Evolutionary conservation across 2,113 vertebrate species (phyloP), one percentile per base, ranked within the genome.

Genomic region (Nansenia antarctica): DNA sequence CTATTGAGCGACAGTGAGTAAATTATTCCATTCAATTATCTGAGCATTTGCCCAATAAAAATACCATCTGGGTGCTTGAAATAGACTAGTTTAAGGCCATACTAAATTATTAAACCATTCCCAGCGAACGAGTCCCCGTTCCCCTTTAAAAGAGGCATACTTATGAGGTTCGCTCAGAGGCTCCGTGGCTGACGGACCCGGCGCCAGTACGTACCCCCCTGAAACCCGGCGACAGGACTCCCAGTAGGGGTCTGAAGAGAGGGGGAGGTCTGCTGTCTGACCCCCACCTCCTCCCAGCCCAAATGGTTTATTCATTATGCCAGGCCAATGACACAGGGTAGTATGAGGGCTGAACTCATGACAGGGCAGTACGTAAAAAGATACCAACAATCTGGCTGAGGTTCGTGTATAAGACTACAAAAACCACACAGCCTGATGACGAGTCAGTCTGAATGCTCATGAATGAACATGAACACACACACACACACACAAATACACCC

Each of bases 21-120:
- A 92, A 89, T 87, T 87, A 89, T 87, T 90, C 88, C 82, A 85
- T 88, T 90, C 85, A 88, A 89, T 90, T 87, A 87, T 89, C 79
- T 65, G 70, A 83, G 80, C 82, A 83, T 91, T 90, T 88, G 83
- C 80, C 86, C 86, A 90, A 87, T 90, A 88, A 87, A 90, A 90
- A 91, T 84, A 90, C 84, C 86, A 89, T 82, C 85, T 91, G 90
- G 85, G 83, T 85, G 80, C 88, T 87, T 81, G 83, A 87, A 90
- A 89, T 90, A 90, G 86, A 92, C 89, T 86, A 85, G 88, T 90
- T 90, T 89, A 90, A 88, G 86, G 87, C 88, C 84, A 82, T 79
- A 65, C 65, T 90, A 85, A 90, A 91, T 90, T 88, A 90, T 91
- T 90, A 87, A 90, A 87, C 85, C 81, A 87, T 86, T 87, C 83